Evolutionary conservation across 1,140 invertebrate genomes (phyloP).

Genomic region (Chrysopa pallens): DNA sequence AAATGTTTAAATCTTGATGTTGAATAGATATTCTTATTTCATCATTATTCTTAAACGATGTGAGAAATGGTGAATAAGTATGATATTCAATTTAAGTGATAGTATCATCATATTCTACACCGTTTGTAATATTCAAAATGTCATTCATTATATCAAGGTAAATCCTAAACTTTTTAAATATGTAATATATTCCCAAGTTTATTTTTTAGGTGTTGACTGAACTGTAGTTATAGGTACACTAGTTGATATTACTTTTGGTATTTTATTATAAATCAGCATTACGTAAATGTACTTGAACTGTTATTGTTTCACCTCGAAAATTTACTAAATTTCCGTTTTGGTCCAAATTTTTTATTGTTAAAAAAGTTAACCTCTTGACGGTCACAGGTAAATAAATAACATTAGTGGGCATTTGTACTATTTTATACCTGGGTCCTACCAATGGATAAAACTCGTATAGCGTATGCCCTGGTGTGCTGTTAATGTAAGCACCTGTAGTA

Average conservation of each 20-base stretch:
- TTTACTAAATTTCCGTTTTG: slow-evolving; percentile 13
- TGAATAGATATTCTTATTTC: no score
- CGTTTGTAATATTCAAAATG: slow-evolving; percentile 7
- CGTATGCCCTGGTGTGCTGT: slow-evolving; percentile 12
- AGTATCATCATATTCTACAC: slow-evolving; percentile 11
- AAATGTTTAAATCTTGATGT: no score
- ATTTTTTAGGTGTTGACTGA: no score
- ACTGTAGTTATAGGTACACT: no score
- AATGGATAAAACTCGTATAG: slow-evolving; percentile 16
- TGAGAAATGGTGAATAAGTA: slow-evolving; percentile 10
- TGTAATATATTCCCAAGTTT: slow-evolving; percentile 8
- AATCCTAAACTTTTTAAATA: slow-evolving; percentile 10
- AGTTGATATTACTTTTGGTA: not conserved
- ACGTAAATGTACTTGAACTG: slow-evolving; percentile 9
- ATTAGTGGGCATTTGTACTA: slow-evolving; percentile 12
- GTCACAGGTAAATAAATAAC: slow-evolving; percentile 18
- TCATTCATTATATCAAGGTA: no score
- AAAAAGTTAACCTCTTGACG: slow-evolving; percentile 6
- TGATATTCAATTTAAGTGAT: slow-evolving; percentile 18
- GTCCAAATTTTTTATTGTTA: slow-evolving; percentile 10
- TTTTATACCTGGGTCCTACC: slow-evolving; percentile 13
- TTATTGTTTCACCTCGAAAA: slow-evolving; percentile 11
- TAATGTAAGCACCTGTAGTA: slow-evolving; percentile 12
- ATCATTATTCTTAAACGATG: slow-evolving; percentile 9
- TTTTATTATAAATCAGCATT: not conserved